These are phyloP conservation scores for Lasioglossum lativentre DNA, from an alignment of 2,888 invertebrate species.

Conservation along the genomic window DNA sequence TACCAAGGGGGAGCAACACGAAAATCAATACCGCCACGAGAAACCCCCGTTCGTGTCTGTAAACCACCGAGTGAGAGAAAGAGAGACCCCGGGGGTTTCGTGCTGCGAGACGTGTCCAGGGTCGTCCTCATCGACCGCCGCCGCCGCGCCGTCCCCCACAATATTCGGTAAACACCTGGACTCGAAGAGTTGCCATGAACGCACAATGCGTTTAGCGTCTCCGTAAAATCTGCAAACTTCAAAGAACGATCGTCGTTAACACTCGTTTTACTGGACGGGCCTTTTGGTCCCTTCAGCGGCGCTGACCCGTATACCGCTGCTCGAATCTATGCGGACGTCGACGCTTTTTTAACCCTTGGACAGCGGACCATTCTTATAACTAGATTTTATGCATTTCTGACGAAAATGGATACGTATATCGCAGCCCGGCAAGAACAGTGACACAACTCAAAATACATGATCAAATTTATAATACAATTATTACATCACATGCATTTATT, in stretches of 20 bases:
- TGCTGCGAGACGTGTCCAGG: constrained; percentile 48
- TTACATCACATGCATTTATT: too few species aligned
- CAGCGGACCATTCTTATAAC: too few species aligned
- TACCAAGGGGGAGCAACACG: constrained; percentile 37
- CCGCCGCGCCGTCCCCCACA: constrained; percentile 18
- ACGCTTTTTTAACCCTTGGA: too few species aligned
- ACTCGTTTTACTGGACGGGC: too few species aligned
- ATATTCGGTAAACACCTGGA: constrained; percentile 11
- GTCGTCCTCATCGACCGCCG: constrained; percentile 41
- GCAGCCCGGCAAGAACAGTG: too few species aligned
- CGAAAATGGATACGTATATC: too few species aligned
- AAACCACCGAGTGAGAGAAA: constrained; percentile 24
- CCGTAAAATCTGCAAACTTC: background rate
- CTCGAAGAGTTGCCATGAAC: background rate
- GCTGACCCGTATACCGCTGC: too few species aligned
- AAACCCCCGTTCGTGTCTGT: constrained; percentile 44
- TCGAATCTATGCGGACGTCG: too few species aligned
- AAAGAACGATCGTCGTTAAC: background rate
- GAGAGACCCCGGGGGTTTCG: constrained; percentile 37
- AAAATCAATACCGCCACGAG: constrained; percentile 66
- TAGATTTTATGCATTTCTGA: too few species aligned
- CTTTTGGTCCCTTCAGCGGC: too few species aligned
- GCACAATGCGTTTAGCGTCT: background rate
- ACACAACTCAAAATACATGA: too few species aligned
- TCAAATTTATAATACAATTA: too few species aligned